Evolutionary conservation across 2,888 invertebrate genomes (phyloP).

Genomic region (Habrosyne pyritoides): DNA sequence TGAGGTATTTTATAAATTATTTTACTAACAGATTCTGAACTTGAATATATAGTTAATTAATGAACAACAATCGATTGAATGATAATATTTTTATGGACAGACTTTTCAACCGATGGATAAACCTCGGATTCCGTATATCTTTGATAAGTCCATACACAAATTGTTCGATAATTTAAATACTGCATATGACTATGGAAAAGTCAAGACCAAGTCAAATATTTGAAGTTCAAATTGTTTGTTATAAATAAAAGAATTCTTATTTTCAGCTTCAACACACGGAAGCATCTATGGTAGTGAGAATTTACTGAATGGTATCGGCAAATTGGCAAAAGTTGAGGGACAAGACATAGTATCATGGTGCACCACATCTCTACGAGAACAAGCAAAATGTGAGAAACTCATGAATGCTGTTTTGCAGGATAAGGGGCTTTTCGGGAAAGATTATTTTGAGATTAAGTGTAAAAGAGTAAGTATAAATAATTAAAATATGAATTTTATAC

Average conservation of each 20-base stretch:
- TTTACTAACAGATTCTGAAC: neutral
- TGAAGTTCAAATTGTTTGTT: too few species aligned
- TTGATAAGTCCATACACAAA: too few species aligned
- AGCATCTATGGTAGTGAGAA: conserved; percentile 43
- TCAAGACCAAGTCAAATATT: too few species aligned
- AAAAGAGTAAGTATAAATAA: conserved; percentile 74
- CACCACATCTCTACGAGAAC: conserved; percentile 90
- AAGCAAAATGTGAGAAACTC: conserved; percentile 92
- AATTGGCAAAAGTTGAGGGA: conserved; percentile 54
- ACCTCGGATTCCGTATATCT: too few species aligned
- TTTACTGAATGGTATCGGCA: conserved; percentile 40
- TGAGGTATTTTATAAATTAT: too few species aligned
- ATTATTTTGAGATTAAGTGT: conserved; percentile 87
- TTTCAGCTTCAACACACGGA: conserved; percentile 36
- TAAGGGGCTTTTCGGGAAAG: conserved; percentile 84
- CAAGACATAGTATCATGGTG: conserved; percentile 89
- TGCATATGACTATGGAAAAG: too few species aligned
- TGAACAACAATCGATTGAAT: too few species aligned
- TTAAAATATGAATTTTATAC: too few species aligned
- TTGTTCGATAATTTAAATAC: too few species aligned
- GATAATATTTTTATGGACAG: too few species aligned
- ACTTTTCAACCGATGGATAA: too few species aligned
- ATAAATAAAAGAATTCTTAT: neutral
- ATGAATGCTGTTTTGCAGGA: conserved; percentile 87
- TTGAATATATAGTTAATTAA: too few species aligned